Conservation (phyloP, 2,888 invertebrate genomes). For the Tinea pellionella region DNA sequence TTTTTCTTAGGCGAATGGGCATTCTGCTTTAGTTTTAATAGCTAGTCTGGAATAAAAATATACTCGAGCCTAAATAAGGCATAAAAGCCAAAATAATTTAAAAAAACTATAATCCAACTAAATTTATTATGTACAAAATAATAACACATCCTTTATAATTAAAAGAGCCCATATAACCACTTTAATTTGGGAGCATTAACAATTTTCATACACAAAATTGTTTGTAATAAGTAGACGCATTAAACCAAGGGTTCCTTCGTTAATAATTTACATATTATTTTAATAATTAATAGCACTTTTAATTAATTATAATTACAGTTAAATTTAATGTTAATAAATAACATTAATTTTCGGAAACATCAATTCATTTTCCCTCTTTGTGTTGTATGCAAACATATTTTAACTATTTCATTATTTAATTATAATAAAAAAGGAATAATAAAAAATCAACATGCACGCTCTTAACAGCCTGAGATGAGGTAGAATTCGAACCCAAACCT, state of each 20-base stretch:
- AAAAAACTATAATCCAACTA: neutral
- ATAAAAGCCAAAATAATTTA: neutral
- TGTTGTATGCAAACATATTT: no score
- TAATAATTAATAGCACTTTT: neutral
- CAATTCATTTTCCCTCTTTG: no score
- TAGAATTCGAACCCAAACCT: no score
- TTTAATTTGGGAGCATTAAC: neutral
- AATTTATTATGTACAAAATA: neutral
- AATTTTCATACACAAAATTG: constrained; percentile 1
- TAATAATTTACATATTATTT: neutral
- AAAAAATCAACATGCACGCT: no score
- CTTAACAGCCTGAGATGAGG: no score
- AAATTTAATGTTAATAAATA: neutral
- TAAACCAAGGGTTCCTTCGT: neutral
- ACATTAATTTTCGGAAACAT: no score
- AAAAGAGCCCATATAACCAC: neutral
- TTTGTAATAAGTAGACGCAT: neutral
- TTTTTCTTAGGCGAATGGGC: no score
- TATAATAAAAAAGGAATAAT: no score
- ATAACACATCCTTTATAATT: neutral
- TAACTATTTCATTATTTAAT: no score
- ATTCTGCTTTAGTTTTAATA: no score
- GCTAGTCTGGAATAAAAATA: no score
- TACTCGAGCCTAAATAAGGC: neutral
- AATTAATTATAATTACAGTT: neutral